Conservation (phyloP, 2,797 vertebrate genomes). For the Phataginus tetradactyla region DNA sequence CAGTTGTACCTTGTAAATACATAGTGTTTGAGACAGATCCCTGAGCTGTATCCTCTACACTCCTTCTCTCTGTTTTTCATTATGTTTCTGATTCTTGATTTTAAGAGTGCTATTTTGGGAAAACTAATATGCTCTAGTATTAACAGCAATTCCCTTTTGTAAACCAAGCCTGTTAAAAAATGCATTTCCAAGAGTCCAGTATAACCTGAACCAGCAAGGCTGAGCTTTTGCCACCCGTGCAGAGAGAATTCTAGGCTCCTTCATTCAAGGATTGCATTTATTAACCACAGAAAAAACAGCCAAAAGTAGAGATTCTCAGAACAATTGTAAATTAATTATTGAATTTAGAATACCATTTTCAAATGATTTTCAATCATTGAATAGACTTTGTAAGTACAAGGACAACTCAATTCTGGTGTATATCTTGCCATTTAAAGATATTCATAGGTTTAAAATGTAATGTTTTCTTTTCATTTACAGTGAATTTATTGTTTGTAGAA, state of each 20-base stretch:
- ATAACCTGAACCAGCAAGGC: not conserved
- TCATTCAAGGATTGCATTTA: conserved; percentile 26
- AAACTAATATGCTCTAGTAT: not conserved
- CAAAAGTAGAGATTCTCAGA: conserved; percentile 38
- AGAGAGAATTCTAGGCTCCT: conserved; percentile 13
- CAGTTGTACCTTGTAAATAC: not conserved
- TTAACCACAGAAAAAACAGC: conserved; percentile 47
- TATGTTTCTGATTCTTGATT: conserved; percentile 32
- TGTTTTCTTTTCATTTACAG: conserved; percentile 62
- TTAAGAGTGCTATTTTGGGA: conserved; percentile 40
- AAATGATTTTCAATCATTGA: conserved; percentile 70
- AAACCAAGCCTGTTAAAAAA: conserved; percentile 57
- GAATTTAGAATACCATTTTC: conserved; percentile 60
- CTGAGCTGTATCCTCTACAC: not conserved
- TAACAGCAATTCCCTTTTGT: conserved; percentile 43
- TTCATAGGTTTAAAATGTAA: conserved; percentile 65
- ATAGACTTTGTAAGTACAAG: conserved; percentile 43
- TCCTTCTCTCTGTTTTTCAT: not conserved
- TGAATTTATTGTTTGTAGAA: conserved; percentile 61
- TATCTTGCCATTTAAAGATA: conserved; percentile 63
- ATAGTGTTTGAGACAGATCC: not conserved
- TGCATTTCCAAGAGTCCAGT: conserved; percentile 1
- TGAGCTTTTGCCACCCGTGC: not conserved
- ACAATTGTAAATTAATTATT: conserved; percentile 63
- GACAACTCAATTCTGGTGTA: conserved; percentile 60